Evolutionary conservation across 2,113 vertebrate species (phyloP), one percentile per base, ranked within the genome.

Genomic region (Aix galericulata): DNA sequence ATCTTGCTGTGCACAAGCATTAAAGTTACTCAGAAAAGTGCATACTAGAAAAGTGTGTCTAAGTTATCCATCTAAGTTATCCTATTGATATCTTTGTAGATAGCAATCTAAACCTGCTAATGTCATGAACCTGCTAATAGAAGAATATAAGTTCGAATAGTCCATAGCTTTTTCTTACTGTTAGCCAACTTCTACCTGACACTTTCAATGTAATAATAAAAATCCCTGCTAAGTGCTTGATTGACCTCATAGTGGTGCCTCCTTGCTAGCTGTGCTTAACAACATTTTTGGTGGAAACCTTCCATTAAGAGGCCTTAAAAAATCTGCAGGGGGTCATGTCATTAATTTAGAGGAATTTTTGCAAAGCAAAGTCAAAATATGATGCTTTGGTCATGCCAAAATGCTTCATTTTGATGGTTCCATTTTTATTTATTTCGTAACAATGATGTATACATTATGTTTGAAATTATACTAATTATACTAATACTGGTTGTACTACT

Each of bases 361-460:
- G 38, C n/a, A 86, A 78, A 38, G 17, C 25, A 46, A 79, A 88
- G 48, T 63, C 79, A 90, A 96, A 93, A 82, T 91, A 71, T 0
- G 8, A 44, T 67, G 27, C 17, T 88, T 90, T 90, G 86, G 90
- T 90, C 85, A 90, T 80, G 20, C 36, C 7, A 80, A 94, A 91
- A 67, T 93, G n/a, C 13, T 83, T 78, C 25, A 46, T 90, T 92
- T 94, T 94, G 95, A 90, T 82, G 91, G 75, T 90, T 95, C 31
- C 27, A 93, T 81, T 92, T 90, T 94, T 94, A 71, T 86, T 94
- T 95, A 42, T 88, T 94, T 90, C 36, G 80, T 91, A 80, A 89
- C 62, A 34, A 69, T 91, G 82, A 96, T 89, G 31, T 59, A 34
- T 69, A 83, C 68, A 81, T 86, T 96, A 82, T 48, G 17, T 38